Evolutionary conservation across 64 coral and sea anemone species (phyloP), one percentile per base, ranked within the genome.

Genomic region (Stylophora pistillata): DNA sequence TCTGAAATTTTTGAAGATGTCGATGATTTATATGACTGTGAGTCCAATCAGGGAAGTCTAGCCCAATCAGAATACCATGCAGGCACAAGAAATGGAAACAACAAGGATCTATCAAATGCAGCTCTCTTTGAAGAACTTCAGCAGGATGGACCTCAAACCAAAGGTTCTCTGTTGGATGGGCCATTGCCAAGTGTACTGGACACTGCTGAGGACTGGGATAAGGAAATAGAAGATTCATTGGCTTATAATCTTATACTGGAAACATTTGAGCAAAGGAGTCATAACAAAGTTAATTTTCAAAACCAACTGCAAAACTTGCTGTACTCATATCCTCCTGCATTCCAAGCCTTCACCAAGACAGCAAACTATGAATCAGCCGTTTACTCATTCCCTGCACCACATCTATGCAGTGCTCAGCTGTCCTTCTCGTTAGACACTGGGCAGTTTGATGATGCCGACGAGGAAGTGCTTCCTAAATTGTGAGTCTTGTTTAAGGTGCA

Each of bases 401-500:
- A 60, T 4, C 34, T 62, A 10, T 68, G 80, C 16, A 13, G 3
- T 17, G 13, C 28, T 2, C 80, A 23, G 65, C 18, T 18, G 9
- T 52, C 30, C 15, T 65, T 60, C 13, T 1, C 21, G 3, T 41
- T 62, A 84, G 62, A 68, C 20, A 27, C 15, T 41, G 97, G 91
- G 13, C 97, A 99, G 62, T 99, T 99, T 95, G 97, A 99, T 89
- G 97, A 99, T 95, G 97, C 94, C 33, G 90, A 99, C 21, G 71
- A 92, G 61, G 80, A 84, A 41, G 30, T 10, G 62, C 25, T 9
- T 27, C 2, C 26, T 21, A 23, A 78, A 53, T 56, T 15, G 3
- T 25, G 23, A 68, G n/a, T 11, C 23, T 26, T 9, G 23, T 68
- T 9, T 26, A 9, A 26, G 21, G 12, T 21, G 4, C 64, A 68